Evolutionary conservation across 2,888 invertebrate species (phyloP).

Genomic region (Drosophila meridiana): DNA sequence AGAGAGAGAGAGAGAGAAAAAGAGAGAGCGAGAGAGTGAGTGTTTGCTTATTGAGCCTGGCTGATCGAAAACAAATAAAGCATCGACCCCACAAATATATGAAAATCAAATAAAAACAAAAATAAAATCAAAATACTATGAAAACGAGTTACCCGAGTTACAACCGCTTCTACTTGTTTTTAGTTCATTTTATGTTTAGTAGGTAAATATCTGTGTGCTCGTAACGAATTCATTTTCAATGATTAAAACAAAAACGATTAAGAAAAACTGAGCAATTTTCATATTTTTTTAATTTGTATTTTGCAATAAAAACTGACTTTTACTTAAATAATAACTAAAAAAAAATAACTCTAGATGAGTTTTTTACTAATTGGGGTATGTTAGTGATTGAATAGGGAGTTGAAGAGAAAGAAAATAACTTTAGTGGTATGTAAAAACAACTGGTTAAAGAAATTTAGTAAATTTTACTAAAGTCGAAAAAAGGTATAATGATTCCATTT

Average conservation of each 20-base stretch:
- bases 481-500: too few relatives aligned
- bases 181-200: conserved; percentile 80
- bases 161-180: conserved; percentile 79
- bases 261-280: conserved; percentile 73
- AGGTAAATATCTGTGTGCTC: conserved; percentile 80
- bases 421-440: neutral
- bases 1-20: conserved; percentile 44
- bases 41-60: conserved; percentile 54
- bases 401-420: neutral
- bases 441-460: neutral
- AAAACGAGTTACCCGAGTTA: conserved; percentile 69
- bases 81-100: conserved; percentile 15
- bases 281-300: conserved; percentile 79
- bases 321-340: conserved; percentile 54
- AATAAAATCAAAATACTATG: conserved; percentile 25
- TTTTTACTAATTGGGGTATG: conserved; percentile 30
- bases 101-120: conserved; percentile 10
- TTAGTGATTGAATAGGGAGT: neutral
- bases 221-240: conserved; percentile 72
- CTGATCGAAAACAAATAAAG: conserved; percentile 36
- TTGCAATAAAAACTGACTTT: conserved; percentile 74
- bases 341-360: conserved; percentile 7
- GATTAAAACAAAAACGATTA: conserved; percentile 65
- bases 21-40: conserved; percentile 31
- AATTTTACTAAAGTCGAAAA: too few relatives aligned